A percentile compares a stretch with the other conserved stretches of the same genome.
Evolutionary conservation across 30 jellyfish, hydroid and myxozoan genomes (phyloP).

Genomic region (Aurelia sp.): DNA sequence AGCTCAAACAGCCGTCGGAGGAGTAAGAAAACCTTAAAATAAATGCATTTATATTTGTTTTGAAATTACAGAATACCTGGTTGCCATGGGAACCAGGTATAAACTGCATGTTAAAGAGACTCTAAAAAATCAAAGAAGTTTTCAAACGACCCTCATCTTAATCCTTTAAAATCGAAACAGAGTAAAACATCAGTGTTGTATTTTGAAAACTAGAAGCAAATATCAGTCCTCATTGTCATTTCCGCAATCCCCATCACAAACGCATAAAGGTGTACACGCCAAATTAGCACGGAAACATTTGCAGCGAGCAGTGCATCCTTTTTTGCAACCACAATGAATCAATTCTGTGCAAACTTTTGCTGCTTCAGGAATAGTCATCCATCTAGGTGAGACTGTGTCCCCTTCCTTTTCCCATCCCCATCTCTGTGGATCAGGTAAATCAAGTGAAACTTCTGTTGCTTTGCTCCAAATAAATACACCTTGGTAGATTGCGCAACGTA

Average conservation of each 20-base stretch:
- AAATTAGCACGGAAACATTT: conserved; percentile 38
- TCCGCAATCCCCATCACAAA: conserved; percentile 41
- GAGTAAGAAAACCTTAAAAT: background rate
- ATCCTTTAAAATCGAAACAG: no score
- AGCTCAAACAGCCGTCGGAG: background rate
- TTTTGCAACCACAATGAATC: conserved; percentile 54
- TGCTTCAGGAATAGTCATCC: conserved; percentile 54
- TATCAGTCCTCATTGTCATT: background rate
- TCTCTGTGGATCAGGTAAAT: conserved; percentile 13
- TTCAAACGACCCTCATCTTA: no score
- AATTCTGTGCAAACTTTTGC: conserved; percentile 35
- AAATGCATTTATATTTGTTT: conserved; percentile 5
- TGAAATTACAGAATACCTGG: background rate
- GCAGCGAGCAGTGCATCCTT: conserved; percentile 56
- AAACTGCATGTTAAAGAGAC: no score
- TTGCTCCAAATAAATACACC: conserved; percentile 24
- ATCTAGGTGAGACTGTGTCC: background rate
- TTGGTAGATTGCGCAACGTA: background rate
- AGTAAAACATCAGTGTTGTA: no score
- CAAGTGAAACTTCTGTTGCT: background rate
- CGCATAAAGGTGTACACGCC: conserved; percentile 31
- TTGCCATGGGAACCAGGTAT: background rate
- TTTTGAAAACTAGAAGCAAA: no score
- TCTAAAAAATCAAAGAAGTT: no score
- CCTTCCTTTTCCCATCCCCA: conserved; percentile 34